Evolutionary conservation across 2,888 invertebrate genomes (phyloP), one percentile per base, ranked within the genome.

Genomic region (Pterobdella sp.): DNA sequence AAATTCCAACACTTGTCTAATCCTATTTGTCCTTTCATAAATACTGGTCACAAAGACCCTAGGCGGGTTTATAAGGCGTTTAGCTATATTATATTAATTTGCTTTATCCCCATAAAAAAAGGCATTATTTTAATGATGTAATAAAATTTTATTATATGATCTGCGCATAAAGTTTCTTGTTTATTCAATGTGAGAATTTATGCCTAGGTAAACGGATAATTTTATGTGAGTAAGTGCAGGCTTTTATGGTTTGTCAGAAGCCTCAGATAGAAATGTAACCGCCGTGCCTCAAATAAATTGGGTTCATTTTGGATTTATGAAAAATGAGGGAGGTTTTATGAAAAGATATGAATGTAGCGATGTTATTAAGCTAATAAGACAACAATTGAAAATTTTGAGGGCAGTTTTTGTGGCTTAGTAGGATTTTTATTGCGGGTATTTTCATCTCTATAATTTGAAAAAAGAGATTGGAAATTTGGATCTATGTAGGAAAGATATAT

Each of bases 121-220:
- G 3, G 60, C n/a, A 56, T 56, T 56, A 56, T 56, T 56, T 56
- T 56, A 56, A 56, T 56, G 60, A 56, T 56, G 60, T 4, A 14
- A 56, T 56, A 56, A 56, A 56, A 56, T 56, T 56, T 56, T 56
- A 56, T 56, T 22, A 56, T 14, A 22, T 7, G 49, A 42, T 56
- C 3, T 26, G 60, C 60, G 60, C 60, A 56, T 56, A 56, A 56
- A 56, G 18, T 56, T 56, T 22, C 14, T 56, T 56, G 60, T 56
- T 56, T 56, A 56, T 56, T 56, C n/a, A 56, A 56, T 56, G 60
- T 26, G 10, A n/a, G 26, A 56, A 56, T 56, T 56, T 56, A 56
- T 56, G 60, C n/a, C 26, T 56, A 7, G 60, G 60, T 56, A 56
- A 56, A 56, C 60, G 60, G n/a, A 56, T 56, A 56, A 56, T 56